Conservation (phyloP, 2,113 vertebrate genomes). For the Lontra canadensis region DNA sequence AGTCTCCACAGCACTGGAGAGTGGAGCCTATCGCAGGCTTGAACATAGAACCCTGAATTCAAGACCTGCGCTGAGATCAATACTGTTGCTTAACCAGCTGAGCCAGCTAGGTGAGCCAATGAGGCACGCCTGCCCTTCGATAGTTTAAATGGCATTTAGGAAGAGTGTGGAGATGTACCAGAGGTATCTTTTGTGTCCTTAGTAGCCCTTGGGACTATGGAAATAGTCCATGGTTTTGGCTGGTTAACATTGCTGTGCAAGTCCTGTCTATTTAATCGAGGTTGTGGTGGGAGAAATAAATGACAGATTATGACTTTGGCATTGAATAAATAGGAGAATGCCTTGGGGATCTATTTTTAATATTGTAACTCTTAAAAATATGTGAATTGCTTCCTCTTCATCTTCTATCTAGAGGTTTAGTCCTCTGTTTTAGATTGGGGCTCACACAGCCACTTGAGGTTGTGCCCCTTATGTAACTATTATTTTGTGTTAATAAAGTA, state of each 20-base stretch:
- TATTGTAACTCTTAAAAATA: background rate
- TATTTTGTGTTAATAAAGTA: constrained; percentile 20
- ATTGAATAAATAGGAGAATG: background rate
- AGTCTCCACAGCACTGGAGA: background rate
- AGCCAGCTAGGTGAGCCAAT: background rate
- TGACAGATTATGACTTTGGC: background rate
- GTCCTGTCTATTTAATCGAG: background rate
- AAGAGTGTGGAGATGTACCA: background rate
- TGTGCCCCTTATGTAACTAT: background rate
- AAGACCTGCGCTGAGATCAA: background rate
- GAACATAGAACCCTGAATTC: background rate
- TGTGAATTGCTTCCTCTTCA: background rate
- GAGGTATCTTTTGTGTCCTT: background rate
- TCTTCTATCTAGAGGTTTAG: background rate
- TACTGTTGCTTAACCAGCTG: background rate
- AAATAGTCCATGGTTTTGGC: background rate
- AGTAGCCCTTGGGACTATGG: background rate
- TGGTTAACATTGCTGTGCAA: background rate
- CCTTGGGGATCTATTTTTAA: background rate
- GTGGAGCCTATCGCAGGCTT: background rate
- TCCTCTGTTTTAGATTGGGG: background rate
- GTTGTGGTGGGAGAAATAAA: background rate
- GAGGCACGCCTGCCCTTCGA: background rate
- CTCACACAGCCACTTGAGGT: background rate
- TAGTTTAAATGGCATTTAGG: background rate